Conservation (phyloP, 2,888 invertebrate species). For the Deroplatys truncata region DNA sequence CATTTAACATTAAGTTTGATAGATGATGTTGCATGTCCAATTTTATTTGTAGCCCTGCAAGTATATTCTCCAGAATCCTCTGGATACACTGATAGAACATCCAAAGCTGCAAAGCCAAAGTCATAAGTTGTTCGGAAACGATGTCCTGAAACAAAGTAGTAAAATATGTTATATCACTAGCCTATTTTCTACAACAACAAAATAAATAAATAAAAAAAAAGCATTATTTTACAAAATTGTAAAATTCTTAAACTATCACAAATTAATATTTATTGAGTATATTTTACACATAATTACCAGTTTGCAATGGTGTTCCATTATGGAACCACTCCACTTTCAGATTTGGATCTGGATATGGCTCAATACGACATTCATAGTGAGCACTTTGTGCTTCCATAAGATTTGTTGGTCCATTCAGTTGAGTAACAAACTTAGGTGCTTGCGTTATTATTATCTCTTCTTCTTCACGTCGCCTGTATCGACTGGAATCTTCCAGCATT, state of each 20-base stretch:
- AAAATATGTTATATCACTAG: neutral
- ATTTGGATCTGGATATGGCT: constrained; percentile 85
- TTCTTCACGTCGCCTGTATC: constrained; percentile 69
- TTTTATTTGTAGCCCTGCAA: constrained; percentile 78
- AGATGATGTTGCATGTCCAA: constrained; percentile 78
- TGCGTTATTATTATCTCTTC: constrained; percentile 76
- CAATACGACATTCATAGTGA: constrained; percentile 89
- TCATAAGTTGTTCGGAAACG: constrained; percentile 91
- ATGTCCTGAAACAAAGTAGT: constrained; percentile 51
- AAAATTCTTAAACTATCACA: neutral
- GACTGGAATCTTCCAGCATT: constrained; percentile 76
- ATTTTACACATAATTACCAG: constrained; percentile 48
- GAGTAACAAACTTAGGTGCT: constrained; percentile 80
- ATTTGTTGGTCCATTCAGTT: constrained; percentile 79
- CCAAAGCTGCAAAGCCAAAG: constrained; percentile 95
- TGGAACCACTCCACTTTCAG: constrained; percentile 92
- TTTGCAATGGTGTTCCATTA: constrained; percentile 82
- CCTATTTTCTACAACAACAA: neutral
- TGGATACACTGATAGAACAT: constrained; percentile 87
- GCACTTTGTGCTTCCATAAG: constrained; percentile 85
- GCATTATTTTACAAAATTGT: neutral
- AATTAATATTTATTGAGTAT: neutral
- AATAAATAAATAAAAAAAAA: no score
- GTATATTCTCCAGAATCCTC: constrained; percentile 93
- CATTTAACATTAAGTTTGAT: constrained; percentile 77